Evolutionary conservation across 2,888 invertebrate species (phyloP), one percentile per base, ranked within the genome.

Genomic region (Polymixis flavicincta): DNA sequence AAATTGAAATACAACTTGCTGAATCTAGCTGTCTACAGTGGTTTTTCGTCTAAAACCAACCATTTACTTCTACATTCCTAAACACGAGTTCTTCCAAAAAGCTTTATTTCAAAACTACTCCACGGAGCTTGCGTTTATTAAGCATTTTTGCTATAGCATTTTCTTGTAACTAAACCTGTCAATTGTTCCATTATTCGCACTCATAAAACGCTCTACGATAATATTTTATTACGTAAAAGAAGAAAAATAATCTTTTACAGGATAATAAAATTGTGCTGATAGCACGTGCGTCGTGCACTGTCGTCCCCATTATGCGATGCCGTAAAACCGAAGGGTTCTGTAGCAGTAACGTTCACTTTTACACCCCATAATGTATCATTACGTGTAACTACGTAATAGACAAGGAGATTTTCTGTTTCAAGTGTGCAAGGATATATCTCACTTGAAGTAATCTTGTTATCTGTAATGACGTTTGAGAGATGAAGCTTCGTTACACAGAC

Each of bases 241-340:
- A 79, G 25, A 76, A 82, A 82, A 77, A 63, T 11, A 59, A 66
- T 17, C 0, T 66, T 32, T 71, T 65, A 65, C 42, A 72, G 54
- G 32, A 70, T 84, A 72, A 73, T 84, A 86, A 81, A 86, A n/a
- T 60, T 45, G 65, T n/a, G 28, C 19, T 37, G 61, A 57, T 60
- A 68, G 67, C 83, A 72, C 76, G 80, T 79, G 73, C 7, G 13
- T 32, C 57, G 66, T 68, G 74, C 60, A 13, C n/a, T 78, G 61
- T 55, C 61, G 19, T 45, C 50, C 9, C 37, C 50, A 74, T 73
- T 74, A 76, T 70, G 57, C 42, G 64, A 63, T 64, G 74, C 60
- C 54, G 48, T 87, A 81, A 86, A 85, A 75, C 68, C 60, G 65
- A 84, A 82, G 76, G 63, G 74, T 74, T 71, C 65, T 65, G 42